Base-by-base conservation (phyloP, 2,797 vertebrate genomes). In the Syndactyla subalaris region DNA sequence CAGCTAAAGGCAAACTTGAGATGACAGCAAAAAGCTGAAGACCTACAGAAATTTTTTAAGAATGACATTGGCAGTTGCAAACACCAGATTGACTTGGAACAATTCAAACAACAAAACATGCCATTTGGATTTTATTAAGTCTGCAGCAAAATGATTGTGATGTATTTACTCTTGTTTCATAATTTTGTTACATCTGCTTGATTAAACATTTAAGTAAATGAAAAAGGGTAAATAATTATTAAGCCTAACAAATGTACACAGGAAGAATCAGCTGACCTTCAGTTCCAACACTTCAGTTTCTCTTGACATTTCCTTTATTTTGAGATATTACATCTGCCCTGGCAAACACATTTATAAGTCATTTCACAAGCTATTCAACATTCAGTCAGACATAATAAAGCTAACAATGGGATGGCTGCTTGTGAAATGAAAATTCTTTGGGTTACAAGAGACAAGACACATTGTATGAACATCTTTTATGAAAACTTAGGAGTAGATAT, bases 281-380 rank as follows among this genome's bases (percentile, higher is more conserved):
- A 66, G 13, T 77, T 92, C 52, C 55, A 89, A 38, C 45, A 43
- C 72, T 87, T 82, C 14, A 70, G 43, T 75, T 85, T 95, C 91
- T 90, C 90, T 95, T 95, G 88, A 93, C 77, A 72, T 95, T 95
- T 92, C 57, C 65, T 94, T 85, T 92, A 51, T 95, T 93, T 91
- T 85, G 57, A 80, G 48, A 72, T 78, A 82, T 94, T 92, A 66
- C 51, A 57, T 61, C 46, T 88, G 71, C 63, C 63, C 59, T 52
- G 70, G 58, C 54, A 93, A 95, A 81, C 70, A 88, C 34, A 65
- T 71, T 94, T 63, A 29, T 59, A 74, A 94, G 71, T 36, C 82
- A 71, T 85, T 96, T 94, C 72, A 80, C 30, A 74, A 78, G 67
- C 45, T 87, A 65, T 83, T 88, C 83, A 95, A 68, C 71, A 66